Conservation (phyloP, 2,113 vertebrate genomes). For the Laticauda colubrina region DNA sequence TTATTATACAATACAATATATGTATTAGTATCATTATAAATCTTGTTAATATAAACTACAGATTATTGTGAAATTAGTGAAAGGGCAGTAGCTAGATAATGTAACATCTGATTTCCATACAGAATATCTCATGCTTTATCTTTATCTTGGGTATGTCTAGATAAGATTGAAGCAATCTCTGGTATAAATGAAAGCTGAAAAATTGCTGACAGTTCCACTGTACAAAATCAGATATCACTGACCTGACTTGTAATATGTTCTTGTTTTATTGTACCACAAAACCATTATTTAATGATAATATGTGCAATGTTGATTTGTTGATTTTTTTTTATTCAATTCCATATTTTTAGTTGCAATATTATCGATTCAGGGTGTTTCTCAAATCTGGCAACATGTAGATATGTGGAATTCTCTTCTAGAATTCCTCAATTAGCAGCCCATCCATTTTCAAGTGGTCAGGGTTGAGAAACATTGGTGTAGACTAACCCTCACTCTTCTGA, state of each 20-base stretch:
- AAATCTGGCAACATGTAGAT: not conserved
- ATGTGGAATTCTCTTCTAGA: not conserved
- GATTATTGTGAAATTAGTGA: not conserved
- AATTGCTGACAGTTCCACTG: not conserved
- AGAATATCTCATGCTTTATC: not conserved
- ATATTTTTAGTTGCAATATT: not conserved
- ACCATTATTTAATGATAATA: not conserved
- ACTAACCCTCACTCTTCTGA: not conserved
- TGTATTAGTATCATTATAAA: too few species aligned
- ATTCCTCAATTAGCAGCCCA: not conserved
- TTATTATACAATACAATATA: too few species aligned
- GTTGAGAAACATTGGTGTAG: not conserved
- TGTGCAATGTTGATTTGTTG: not conserved
- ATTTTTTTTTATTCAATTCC: constrained; percentile 14
- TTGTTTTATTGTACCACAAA: not conserved
- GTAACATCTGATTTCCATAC: not conserved
- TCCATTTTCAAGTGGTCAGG: not conserved
- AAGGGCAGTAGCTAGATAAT: not conserved
- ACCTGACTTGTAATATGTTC: not conserved
- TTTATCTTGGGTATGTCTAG: not conserved
- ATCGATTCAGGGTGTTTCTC: constrained; percentile 14
- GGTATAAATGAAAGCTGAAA: not conserved
- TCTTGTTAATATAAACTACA: not conserved
- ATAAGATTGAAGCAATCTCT: not conserved
- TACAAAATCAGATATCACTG: not conserved